Evolutionary conservation across 2,888 invertebrate species (phyloP), one percentile per base, ranked within the genome.

Genomic region (Eupeodes luniger): DNA sequence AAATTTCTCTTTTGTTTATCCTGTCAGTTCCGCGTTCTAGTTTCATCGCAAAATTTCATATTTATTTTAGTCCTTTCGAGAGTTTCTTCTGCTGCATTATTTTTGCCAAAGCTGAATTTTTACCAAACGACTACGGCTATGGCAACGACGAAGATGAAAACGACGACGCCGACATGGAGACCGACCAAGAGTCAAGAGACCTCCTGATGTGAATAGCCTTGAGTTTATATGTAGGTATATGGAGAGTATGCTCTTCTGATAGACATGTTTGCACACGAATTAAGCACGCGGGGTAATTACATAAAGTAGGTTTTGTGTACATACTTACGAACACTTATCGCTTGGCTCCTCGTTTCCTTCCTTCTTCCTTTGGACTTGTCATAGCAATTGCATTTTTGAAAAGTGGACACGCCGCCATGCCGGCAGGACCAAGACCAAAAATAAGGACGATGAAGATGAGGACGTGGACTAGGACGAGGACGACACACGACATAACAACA

Each of bases 201-300:
- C 40, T 40, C 5, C 40, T 40, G 40, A 7, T 64, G 69, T 16
- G 40, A 51, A 59, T 57, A 27, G 44, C 47, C 61, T 27, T 59
- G 53, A 72, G 59, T 66, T 66, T 49, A 47, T 74, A 5, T 40
- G 40, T 40, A 5, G 40, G 40, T 40, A 40, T 40, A 40, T 7
- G 59, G 74, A 61, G 16, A 62, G 69, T 72, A 49, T 66, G 47
- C 75, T 55, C 40, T n/a, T 61, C 55, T 77, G 77, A 87, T 62
- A 80, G 87, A 76, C 76, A 80, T 77, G 75, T 81, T 87, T 84
- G 87, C 76, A 57, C 77, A 74, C 77, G 78, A 80, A 83, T 83
- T 83, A 87, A 80, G 83, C 49, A 83, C 83, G 77, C 87, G 57
- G 80, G 74, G 84, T 84, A 84, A 88, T 88, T 84, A 81, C 83